Percentiles rank a stretch among this genome's conserved stretches.
phyloP scores from a whole-genome alignment of 1,140 invertebrate species.

The Lordiphosa mommai region DNA sequence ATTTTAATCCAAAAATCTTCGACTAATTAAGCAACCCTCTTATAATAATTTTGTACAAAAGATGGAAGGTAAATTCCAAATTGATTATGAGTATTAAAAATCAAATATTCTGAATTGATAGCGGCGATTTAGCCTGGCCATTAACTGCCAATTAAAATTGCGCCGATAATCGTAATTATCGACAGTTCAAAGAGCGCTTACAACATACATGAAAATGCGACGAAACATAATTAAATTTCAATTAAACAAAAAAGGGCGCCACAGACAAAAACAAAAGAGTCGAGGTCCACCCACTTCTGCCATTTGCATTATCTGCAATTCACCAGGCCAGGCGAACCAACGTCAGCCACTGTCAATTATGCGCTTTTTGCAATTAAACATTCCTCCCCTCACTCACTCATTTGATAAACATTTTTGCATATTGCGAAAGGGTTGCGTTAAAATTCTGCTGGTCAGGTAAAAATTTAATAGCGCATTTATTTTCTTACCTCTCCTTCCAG shows the following conservation, averaged over 20 bases:
- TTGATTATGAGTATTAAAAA: slow-evolving; percentile 8
- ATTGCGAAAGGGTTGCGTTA: slow-evolving; percentile 26
- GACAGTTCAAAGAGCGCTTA: slow-evolving; percentile 21
- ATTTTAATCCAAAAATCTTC: no score
- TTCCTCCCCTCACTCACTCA: slow-evolving; percentile 1
- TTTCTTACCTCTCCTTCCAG: slow-evolving; percentile 84
- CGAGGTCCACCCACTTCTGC: background rate
- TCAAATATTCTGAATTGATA: slow-evolving; percentile 31
- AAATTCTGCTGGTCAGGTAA: slow-evolving; percentile 25
- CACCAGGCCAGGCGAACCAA: slow-evolving; percentile 12
- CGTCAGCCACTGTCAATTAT: slow-evolving; percentile 65
- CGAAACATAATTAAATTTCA: slow-evolving; percentile 67
- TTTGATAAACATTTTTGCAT: slow-evolving; percentile 59
- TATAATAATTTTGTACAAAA: no score
- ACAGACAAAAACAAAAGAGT: slow-evolving; percentile 34
- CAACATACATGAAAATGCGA: slow-evolving; percentile 8
- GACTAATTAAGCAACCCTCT: no score
- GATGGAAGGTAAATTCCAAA: no score
- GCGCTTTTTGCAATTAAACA: slow-evolving; percentile 65
- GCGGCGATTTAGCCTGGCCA: slow-evolving; percentile 35
- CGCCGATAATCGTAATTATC: slow-evolving; percentile 53
- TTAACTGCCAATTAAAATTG: slow-evolving; percentile 64
- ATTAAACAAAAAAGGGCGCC: slow-evolving; percentile 37
- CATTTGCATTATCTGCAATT: slow-evolving; percentile 53
- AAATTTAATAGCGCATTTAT: slow-evolving; percentile 46